phyloP scores from a whole-genome alignment of 2,113 vertebrate genomes.

The Patagioenas fasciata region DNA sequence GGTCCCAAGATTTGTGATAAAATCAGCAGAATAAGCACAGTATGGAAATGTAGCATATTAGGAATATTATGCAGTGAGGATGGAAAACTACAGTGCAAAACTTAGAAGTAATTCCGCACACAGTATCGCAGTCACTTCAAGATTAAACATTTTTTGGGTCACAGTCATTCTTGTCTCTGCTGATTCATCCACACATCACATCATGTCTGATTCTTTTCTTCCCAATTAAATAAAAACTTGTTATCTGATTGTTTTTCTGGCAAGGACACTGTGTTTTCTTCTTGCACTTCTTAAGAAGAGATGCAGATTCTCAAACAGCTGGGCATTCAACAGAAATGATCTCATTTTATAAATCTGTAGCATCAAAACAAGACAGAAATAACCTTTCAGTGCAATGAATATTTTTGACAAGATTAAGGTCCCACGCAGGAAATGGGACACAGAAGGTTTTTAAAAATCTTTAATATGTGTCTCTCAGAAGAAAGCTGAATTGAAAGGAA shows the following conservation, averaged over 20 bases:
- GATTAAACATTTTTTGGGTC: neutral
- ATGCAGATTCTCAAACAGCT: slow-evolving; percentile 29
- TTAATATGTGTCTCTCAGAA: neutral
- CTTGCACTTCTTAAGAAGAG: slow-evolving; percentile 9
- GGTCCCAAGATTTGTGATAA: neutral
- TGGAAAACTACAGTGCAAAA: neutral
- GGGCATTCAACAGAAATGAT: slow-evolving; percentile 33
- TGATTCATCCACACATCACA: neutral
- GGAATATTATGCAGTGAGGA: neutral
- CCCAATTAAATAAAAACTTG: neutral
- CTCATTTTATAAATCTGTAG: slow-evolving; percentile 43
- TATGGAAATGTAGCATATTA: neutral
- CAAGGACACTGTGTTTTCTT: slow-evolving; percentile 19
- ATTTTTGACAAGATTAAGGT: slow-evolving; percentile 9
- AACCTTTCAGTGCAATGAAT: neutral
- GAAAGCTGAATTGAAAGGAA: neutral
- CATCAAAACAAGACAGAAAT: slow-evolving; percentile 50
- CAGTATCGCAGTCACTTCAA: neutral
- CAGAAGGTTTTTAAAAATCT: neutral
- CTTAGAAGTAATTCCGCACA: neutral
- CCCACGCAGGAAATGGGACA: neutral
- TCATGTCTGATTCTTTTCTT: neutral
- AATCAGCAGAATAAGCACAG: neutral
- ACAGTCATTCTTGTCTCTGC: neutral
- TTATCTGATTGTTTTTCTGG: slow-evolving; percentile 15